Evolutionary conservation across 2,113 vertebrate species (phyloP).

Genomic region (Lonchura striata): DNA sequence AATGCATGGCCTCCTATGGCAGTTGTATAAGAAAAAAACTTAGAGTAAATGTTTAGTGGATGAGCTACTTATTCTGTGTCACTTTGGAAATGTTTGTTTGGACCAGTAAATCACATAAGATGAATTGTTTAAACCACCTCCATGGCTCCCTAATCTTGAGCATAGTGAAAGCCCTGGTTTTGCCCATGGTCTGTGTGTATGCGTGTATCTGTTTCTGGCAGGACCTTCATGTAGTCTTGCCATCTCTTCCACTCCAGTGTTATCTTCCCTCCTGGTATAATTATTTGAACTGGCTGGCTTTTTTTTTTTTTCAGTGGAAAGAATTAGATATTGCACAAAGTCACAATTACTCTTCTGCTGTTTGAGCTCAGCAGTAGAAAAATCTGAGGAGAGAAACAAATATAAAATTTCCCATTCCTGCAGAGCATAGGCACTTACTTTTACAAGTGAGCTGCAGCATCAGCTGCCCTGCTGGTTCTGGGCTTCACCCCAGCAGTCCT

Average conservation of each 20-base stretch:
- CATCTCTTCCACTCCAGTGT: neutral
- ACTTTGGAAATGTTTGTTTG: neutral
- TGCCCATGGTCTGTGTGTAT: neutral
- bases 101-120: neutral
- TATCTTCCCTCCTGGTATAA: neutral
- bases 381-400: neutral
- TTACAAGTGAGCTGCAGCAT: neutral
- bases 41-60: neutral
- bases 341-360: neutral
- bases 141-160: neutral
- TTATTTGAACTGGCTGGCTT: neutral
- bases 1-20: neutral
- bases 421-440: neutral
- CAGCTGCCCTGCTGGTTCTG: neutral
- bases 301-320: neutral
- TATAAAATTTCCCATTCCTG: neutral
- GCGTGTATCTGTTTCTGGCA: neutral
- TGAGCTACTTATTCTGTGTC: neutral
- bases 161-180: neutral
- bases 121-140: neutral
- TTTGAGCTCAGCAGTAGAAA: neutral
- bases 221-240: neutral
- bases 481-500: neutral
- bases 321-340: neutral
- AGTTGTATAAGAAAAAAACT: neutral